Evolutionary conservation across 2,797 vertebrate species (phyloP), one percentile per base, ranked within the genome.

Genomic region (Chaenodraco wilsoni): DNA sequence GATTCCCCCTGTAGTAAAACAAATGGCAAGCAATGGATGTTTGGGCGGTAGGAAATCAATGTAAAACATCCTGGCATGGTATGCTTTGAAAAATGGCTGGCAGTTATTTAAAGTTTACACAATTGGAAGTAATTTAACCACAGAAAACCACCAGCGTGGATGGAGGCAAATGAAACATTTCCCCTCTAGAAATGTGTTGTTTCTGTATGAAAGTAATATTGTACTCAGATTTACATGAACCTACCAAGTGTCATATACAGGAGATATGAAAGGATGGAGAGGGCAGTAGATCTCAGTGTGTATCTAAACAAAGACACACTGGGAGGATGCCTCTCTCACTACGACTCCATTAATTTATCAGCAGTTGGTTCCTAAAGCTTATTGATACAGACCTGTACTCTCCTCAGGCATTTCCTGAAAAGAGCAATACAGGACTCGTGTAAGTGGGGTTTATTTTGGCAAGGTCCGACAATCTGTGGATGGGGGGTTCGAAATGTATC

Each of bases 391-490:
- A 93, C 83, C 87, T 84, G 82, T 10, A 65, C 77, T 87, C 90
- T 91, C 88, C 90, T 90, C 91, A 93, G 92, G 92, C 90, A 94
- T 94, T 94, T 95, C 93, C 93, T 91, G 90, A 91, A 85, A 67
- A 72, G 82, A 84, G 86, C 89, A 90, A 87, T 84, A 89, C 90
- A 89, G 89, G 90, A 93, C 76, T 88, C 87, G 89, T 93, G 92
- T 93, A 93, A 90, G 89, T 79, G 72, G 33, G 73, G 89, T 94
- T 94, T 95, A 88, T 93, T 94, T 95, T 95, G 94, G 93, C 93
- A 91, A n/a, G 87, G 78, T 86, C 73, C 10, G 58, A 82, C 66
- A 79, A 89, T 75, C 52, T 69, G 75, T 50, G 77, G 82, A 76
- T 69, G 8, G 23, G 15, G 55, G 61, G 48, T n/a, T 0, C 13